Percentiles rank a stretch among this genome's conserved stretches.
Conservation (phyloP, 2,113 vertebrate genomes). For the Agapornis roseicollis region DNA sequence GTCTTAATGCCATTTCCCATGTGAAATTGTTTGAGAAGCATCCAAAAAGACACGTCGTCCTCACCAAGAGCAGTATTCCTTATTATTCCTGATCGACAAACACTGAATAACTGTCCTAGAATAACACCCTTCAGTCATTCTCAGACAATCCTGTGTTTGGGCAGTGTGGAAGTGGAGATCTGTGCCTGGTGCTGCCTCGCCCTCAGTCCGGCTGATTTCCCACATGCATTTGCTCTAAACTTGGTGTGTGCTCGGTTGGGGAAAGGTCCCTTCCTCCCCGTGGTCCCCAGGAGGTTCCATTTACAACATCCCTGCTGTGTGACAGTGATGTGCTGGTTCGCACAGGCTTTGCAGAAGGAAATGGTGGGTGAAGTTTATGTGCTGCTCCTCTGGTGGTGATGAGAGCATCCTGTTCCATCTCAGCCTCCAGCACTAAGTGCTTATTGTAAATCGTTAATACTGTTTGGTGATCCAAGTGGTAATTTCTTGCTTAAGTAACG, state of each 20-base stretch:
- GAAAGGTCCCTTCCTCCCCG: background rate
- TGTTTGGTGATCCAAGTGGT: background rate
- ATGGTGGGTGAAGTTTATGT: background rate
- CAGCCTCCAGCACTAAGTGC: background rate
- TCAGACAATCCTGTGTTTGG: background rate
- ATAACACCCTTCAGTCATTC: background rate
- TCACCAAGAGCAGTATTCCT: background rate
- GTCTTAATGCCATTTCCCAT: fast-evolving
- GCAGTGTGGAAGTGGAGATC: too few species aligned
- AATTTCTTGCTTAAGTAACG: background rate
- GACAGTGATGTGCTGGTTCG: background rate
- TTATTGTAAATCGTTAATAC: background rate
- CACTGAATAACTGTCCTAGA: background rate
- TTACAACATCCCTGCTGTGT: fast-evolving
- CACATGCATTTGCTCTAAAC: fast-evolving
- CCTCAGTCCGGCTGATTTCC: background rate
- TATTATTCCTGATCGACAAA: background rate
- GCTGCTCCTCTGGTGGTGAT: background rate
- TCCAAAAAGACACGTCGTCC: background rate
- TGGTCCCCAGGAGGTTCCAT: background rate
- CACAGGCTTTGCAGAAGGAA: background rate
- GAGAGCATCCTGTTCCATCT: background rate
- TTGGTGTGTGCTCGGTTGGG: fast-evolving
- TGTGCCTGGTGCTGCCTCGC: background rate
- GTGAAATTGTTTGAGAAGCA: background rate